Base-by-base conservation (phyloP, 2,113 vertebrate species). In the Heterochromis multidens region DNA sequence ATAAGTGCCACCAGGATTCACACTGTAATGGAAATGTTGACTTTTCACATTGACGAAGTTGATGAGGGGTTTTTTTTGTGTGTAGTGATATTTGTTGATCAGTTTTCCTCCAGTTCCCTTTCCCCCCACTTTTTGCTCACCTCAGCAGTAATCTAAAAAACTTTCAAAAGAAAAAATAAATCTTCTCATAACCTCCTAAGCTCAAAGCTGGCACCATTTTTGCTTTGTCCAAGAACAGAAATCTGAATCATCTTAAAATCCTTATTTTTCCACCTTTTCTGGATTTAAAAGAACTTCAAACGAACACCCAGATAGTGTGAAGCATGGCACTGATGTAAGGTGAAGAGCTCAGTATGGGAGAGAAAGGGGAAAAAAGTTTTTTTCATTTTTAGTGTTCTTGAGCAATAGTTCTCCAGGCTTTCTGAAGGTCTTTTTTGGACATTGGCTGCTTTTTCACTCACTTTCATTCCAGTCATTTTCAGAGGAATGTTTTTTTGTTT, bases 211-310 rank as follows among this genome's bases (percentile, higher is more conserved):
- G 59, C 60, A 33, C 33, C 60, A 79, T 84, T 37, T 87, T 65
- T 78, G 40, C 82, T 82, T 67, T 57, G 78, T 85, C 78, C 87
- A 90, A 58, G 17, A 54, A 91, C 79, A 81, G 52, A 33, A 46
- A 49, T 27, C 58, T 65, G 35, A 58, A 88, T 60, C 77, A 10
- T 49, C 40, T 49, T 43, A 67, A 25, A 67, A 67, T 46, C 8
- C 35, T 67, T 93, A 88, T 93, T 94, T 92, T 43, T 88, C 43
- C 13, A 4, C 80, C 72, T 87, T 78, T 78, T 77, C 76, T 87
- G 17, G 49, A 85, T 78, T 87, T 19, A 43, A 87, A 86, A 74
- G 70, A 88, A 89, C 92, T 93, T 95, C 93, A 95, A 93, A 95
- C 87, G 37, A 84, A 63, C 72, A 57, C 49, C 52, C 79, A 83